Evolutionary conservation across 2,888 invertebrate species (phyloP).

Genomic region (Melieria omissa): DNA sequence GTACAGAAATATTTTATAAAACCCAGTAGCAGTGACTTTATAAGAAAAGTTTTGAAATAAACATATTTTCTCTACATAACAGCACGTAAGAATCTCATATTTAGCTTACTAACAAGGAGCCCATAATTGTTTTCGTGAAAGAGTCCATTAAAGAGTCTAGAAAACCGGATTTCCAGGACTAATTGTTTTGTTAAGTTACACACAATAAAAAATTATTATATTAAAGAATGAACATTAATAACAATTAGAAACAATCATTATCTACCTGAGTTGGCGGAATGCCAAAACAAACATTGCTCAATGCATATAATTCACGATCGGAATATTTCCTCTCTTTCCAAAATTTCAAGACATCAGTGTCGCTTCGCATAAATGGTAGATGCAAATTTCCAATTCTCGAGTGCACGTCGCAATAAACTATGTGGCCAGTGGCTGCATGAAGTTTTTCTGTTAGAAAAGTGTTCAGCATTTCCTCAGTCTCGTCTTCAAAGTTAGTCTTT

Average conservation of each 20-base stretch:
- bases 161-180: no score
- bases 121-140: no score
- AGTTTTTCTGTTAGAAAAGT: constrained; percentile 13
- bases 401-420: not conserved
- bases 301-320: constrained; percentile 14
- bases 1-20: no score
- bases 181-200: no score
- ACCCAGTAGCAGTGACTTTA: no score
- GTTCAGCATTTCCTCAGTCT: constrained; percentile 18
- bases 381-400: constrained; percentile 24
- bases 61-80: no score
- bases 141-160: no score
- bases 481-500: not conserved
- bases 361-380: constrained; percentile 17
- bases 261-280: constrained; percentile 21
- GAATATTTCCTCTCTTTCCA: constrained; percentile 22
- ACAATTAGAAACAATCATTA: no score
- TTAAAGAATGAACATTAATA: no score
- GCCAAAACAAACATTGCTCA: constrained; percentile 24
- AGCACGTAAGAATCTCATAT: no score
- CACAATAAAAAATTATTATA: not conserved
- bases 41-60: no score
- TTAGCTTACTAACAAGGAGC: no score
- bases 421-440: not conserved
- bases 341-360: constrained; percentile 19